A percentile compares a stretch with the other conserved stretches of the same genome.
These are phyloP conservation scores for Loripinus fragilis DNA, from an alignment of 2,888 invertebrate species.

Conservation along the genomic window DNA sequence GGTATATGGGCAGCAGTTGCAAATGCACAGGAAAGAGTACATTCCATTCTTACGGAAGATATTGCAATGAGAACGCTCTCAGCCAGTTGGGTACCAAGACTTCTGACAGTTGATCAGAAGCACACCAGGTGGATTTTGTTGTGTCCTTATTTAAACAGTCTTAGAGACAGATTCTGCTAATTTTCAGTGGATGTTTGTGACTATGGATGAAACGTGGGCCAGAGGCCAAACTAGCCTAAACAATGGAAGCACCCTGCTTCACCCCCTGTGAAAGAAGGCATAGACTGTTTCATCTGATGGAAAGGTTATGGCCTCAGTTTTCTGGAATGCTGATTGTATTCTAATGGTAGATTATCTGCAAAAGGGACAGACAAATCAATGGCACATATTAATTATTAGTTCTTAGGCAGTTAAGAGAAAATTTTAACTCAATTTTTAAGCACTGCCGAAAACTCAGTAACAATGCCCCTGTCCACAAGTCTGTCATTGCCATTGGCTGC, in stretches of 20 bases:
- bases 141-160: no score
- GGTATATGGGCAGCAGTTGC: slow-evolving; percentile 17
- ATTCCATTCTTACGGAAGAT: slow-evolving; percentile 34
- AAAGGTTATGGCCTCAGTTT: background rate
- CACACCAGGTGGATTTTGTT: background rate
- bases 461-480: no score
- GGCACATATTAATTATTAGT: background rate
- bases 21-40: slow-evolving; percentile 29
- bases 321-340: background rate
- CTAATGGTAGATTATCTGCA: no score
- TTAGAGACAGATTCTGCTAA: background rate
- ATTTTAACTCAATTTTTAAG: background rate
- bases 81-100: slow-evolving; percentile 24
- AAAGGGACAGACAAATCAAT: background rate
- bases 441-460: background rate
- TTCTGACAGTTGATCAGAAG: slow-evolving; percentile 28
- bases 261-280: slow-evolving; percentile 2
- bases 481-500: no score
- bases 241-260: background rate
- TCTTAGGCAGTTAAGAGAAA: background rate
- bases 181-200: background rate
- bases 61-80: slow-evolving; percentile 28
- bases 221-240: background rate
- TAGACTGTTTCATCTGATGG: background rate
- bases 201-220: background rate